Conservation (phyloP, 2,113 vertebrate species). For the Eurypyga helias region DNA sequence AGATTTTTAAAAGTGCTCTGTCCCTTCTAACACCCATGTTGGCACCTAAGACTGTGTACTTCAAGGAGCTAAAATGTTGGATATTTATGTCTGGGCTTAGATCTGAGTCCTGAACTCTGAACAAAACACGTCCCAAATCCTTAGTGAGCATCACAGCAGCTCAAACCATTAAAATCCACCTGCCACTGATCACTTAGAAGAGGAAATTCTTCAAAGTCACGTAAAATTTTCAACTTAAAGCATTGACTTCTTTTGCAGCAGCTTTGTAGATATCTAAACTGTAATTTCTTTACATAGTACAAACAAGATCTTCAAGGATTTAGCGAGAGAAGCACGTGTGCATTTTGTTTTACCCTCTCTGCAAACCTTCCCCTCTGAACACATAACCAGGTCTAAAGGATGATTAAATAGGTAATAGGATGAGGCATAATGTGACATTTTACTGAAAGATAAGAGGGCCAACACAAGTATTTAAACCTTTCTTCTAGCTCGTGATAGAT, state of each 20-base stretch:
- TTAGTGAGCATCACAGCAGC: neutral
- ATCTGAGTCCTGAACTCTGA: neutral
- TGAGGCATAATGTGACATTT: neutral
- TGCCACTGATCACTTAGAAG: neutral
- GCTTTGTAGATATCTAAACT: neutral
- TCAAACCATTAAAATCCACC: neutral
- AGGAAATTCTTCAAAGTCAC: neutral
- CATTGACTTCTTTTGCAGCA: neutral
- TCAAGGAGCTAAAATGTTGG: neutral
- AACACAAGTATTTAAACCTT: constrained; percentile 22
- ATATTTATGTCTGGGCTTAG: neutral
- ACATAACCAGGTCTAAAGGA: neutral
- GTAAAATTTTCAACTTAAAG: neutral
- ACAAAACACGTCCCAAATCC: neutral
- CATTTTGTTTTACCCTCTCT: neutral
- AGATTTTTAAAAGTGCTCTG: neutral
- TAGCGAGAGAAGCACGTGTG: neutral
- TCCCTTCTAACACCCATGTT: neutral
- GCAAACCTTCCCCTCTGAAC: neutral
- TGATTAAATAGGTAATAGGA: constrained; percentile 15
- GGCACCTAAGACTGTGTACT: neutral
- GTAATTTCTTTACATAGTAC: neutral
- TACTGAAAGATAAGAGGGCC: constrained; percentile 15
- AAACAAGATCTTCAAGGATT: neutral
- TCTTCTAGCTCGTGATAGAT: neutral